These are phyloP conservation scores for Vanessa atalanta DNA, from an alignment of 1,140 invertebrate species.

Conservation along the genomic window DNA sequence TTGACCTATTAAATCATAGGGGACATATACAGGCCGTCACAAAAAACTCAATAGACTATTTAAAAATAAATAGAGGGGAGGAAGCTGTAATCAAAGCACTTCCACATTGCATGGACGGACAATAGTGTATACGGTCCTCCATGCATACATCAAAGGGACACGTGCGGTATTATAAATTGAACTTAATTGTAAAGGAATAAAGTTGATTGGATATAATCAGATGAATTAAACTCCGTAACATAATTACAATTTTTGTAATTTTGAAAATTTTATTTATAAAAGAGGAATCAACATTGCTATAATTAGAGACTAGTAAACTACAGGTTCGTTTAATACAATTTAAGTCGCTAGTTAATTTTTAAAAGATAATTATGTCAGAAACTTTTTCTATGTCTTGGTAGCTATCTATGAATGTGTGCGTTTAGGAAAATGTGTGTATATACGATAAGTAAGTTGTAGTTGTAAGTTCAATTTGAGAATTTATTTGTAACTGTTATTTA, in stretches of 20 bases:
- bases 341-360: too few relatives aligned
- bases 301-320: too few relatives aligned
- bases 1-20: conserved; percentile 55
- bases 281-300: too few relatives aligned
- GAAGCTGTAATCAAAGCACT: conserved; percentile 73
- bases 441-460: too few relatives aligned
- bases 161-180: conserved; percentile 33
- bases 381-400: too few relatives aligned
- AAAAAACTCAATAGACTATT: conserved; percentile 62
- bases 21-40: conserved; percentile 48
- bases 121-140: conserved; percentile 65
- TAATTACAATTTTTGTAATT: not conserved
- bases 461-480: too few relatives aligned
- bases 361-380: too few relatives aligned
- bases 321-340: too few relatives aligned
- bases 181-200: conserved; percentile 4
- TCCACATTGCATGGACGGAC: conserved; percentile 65
- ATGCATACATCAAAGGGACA: conserved; percentile 47
- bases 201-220: not conserved
- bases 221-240: conserved; percentile 5
- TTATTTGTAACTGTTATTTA: too few relatives aligned
- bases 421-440: too few relatives aligned
- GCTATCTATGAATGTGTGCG: too few relatives aligned
- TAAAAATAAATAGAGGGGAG: conserved; percentile 73
- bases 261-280: not conserved